Conservation (phyloP, 37 sponge, comb jelly and placozoan species). For the Ianthella basta region DNA sequence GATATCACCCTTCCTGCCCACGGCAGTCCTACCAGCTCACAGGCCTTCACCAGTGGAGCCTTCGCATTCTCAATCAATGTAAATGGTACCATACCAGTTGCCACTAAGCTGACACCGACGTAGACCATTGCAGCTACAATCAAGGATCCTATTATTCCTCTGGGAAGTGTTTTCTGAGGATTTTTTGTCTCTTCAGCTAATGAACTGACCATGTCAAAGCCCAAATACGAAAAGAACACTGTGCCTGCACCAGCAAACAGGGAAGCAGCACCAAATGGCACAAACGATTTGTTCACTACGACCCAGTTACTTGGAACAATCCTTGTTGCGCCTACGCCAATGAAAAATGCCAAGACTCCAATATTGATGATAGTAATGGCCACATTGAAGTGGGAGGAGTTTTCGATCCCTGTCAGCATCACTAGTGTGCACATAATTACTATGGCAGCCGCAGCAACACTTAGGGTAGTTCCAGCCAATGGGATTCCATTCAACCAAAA, state of each 20-base stretch:
- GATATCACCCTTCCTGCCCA: conserved; percentile 22
- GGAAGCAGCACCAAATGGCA: conserved; percentile 23
- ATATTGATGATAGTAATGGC: too few species aligned
- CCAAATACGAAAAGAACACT: conserved; percentile 34
- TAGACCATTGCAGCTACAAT: conserved; percentile 24
- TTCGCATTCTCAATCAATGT: not conserved
- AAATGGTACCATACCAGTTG: conserved; percentile 30
- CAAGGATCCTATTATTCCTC: conserved; percentile 33
- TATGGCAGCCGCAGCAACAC: too few species aligned
- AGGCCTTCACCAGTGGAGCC: conserved; percentile 6
- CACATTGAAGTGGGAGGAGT: conserved; percentile 33
- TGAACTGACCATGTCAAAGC: conserved; percentile 44
- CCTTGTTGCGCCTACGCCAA: conserved; percentile 1
- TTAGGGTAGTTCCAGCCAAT: too few species aligned
- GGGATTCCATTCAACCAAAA: too few species aligned
- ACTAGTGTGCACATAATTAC: too few species aligned
- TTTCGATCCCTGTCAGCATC: conserved; percentile 21
- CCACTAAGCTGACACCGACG: conserved; percentile 16
- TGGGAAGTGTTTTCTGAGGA: conserved; percentile 26
- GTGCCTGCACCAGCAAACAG: conserved; percentile 32
- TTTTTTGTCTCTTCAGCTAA: conserved; percentile 37
- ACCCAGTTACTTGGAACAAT: conserved; percentile 15
- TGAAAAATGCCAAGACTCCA: conserved; percentile 3
- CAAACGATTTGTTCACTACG: not conserved
- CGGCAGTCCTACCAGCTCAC: not conserved